Conservation (phyloP, 2,888 invertebrate genomes). For the Entomobrya proxima region DNA sequence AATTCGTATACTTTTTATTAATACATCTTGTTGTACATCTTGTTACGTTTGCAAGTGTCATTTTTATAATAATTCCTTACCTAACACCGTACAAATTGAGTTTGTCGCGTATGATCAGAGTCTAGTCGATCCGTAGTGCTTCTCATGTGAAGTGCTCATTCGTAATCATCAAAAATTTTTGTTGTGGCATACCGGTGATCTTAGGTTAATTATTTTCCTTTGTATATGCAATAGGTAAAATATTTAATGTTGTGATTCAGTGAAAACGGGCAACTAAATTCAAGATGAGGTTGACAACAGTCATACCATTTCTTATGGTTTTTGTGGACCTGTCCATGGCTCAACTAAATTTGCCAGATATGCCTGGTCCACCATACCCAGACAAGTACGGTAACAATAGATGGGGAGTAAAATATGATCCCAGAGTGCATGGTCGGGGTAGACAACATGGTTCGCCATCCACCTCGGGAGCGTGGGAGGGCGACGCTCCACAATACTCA, state of each 20-base stretch:
- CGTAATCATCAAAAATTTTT: not conserved
- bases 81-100: slow-evolving; percentile 53
- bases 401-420: slow-evolving; percentile 65
- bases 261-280: not conserved
- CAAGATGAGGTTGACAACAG: not conserved
- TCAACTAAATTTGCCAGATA: slow-evolving; percentile 55
- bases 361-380: slow-evolving; percentile 61
- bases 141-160: slow-evolving; percentile 51
- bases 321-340: slow-evolving; percentile 22
- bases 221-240: not conserved
- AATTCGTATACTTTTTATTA: slow-evolving; percentile 34
- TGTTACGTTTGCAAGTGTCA: slow-evolving; percentile 14
- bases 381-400: slow-evolving; percentile 53
- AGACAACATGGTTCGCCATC: slow-evolving; percentile 28
- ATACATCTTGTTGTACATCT: not conserved
- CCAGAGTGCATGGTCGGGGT: slow-evolving; percentile 46
- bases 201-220: not conserved
- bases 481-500: slow-evolving; percentile 3
- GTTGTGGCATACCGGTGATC: not conserved
- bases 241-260: not conserved
- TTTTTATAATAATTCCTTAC: not conserved
- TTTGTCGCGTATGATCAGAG: not conserved
- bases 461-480: slow-evolving; percentile 10
- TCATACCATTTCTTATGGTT: slow-evolving; percentile 2
- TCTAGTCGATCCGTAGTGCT: slow-evolving; percentile 53